phyloP scores from a whole-genome alignment of 64 coral and sea anemone species.

The Astreopora myriophthalma region DNA sequence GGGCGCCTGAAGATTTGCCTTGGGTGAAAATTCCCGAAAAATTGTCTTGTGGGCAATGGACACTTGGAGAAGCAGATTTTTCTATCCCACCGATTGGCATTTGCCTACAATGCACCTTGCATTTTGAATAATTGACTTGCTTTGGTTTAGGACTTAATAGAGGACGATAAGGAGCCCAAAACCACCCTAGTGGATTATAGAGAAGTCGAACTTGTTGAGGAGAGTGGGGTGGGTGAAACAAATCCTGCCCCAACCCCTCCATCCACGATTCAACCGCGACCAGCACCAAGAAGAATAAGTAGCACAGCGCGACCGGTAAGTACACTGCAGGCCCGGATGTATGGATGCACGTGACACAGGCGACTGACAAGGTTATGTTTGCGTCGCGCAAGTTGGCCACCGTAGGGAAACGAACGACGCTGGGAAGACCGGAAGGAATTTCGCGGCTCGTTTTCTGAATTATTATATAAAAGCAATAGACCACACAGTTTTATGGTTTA shows the following conservation, averaged over 20 bases:
- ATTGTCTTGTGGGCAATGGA: too few species aligned
- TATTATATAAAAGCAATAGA: too few species aligned
- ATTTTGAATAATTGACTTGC: not conserved
- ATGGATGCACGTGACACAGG: not conserved
- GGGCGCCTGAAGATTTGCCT: too few species aligned
- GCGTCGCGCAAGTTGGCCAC: too few species aligned
- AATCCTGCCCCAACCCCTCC: not conserved
- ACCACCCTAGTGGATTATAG: not conserved
- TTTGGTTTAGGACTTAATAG: constrained; percentile 2
- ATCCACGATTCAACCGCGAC: constrained; percentile 1
- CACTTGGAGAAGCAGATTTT: too few species aligned
- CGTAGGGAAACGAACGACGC: too few species aligned
- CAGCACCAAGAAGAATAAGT: constrained; percentile 4
- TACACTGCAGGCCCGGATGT: not conserved
- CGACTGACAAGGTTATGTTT: too few species aligned
- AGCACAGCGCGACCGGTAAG: not conserved
- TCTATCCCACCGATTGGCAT: too few species aligned
- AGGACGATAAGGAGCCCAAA: constrained; percentile 17
- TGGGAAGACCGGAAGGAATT: too few species aligned
- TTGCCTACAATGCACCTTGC: not conserved
- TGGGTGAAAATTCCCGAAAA: too few species aligned
- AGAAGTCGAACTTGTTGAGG: not conserved
- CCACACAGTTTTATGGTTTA: too few species aligned
- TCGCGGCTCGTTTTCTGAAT: too few species aligned
- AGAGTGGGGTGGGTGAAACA: not conserved